Conservation (phyloP, 2,113 vertebrate genomes). For the Cyprinodon variegatus region DNA sequence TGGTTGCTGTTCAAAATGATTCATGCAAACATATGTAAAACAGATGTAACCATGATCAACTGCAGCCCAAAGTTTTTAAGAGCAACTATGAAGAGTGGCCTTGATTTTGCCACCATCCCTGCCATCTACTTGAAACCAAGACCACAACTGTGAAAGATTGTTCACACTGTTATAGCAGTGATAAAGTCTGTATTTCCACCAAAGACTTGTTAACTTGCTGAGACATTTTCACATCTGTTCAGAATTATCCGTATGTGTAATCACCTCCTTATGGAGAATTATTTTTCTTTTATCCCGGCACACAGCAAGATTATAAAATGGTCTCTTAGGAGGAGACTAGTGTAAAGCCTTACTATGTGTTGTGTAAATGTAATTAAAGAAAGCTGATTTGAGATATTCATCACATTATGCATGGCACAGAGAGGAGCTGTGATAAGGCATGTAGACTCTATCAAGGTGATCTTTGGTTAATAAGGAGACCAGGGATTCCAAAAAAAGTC, state of each 20-base stretch:
- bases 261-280: constrained; percentile 73
- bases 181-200: constrained; percentile 50
- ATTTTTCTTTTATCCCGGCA: constrained; percentile 66
- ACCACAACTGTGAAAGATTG: not conserved
- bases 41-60: constrained; percentile 10
- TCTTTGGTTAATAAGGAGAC: constrained; percentile 59
- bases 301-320: constrained; percentile 52
- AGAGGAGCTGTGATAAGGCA: constrained; percentile 46
- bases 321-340: constrained; percentile 49
- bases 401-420: constrained; percentile 50
- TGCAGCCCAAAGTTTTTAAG: not conserved
- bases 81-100: not conserved
- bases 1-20: not conserved
- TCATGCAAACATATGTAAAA: constrained; percentile 19
- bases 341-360: constrained; percentile 62
- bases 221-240: constrained; percentile 79
- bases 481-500: constrained; percentile 43
- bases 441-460: constrained; percentile 54
- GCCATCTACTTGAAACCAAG: not conserved
- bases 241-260: constrained; percentile 75
- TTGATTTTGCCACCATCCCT: constrained; percentile 14
- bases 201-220: constrained; percentile 70
- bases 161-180: constrained; percentile 14
- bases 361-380: constrained; percentile 64
- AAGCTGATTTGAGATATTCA: constrained; percentile 61